phyloP scores from a whole-genome alignment of 1,140 invertebrate genomes.

The Drosophila virilis region DNA sequence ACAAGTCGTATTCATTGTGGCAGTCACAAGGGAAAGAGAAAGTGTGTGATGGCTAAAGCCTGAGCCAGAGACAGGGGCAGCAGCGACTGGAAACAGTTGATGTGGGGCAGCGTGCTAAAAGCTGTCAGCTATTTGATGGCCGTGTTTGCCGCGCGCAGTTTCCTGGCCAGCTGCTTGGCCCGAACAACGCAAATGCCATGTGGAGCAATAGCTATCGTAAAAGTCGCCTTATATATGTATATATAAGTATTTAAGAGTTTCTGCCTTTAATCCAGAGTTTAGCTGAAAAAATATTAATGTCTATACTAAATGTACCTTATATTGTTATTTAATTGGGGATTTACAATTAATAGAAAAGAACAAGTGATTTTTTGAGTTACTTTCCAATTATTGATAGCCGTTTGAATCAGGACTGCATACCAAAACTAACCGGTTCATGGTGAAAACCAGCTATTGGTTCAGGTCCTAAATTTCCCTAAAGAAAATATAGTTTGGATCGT shows the following conservation, averaged over 20 bases:
- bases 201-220: constrained; percentile 3
- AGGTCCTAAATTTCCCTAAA: too few species aligned
- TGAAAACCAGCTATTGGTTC: too few species aligned
- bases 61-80: neutral
- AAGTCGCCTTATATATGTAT: neutral
- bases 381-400: too few species aligned
- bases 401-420: too few species aligned
- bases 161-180: neutral
- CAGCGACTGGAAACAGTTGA: constrained; percentile 33
- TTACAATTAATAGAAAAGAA: too few species aligned
- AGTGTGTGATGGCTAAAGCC: neutral
- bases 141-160: constrained; percentile 7
- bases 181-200: constrained; percentile 21
- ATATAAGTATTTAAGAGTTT: neutral
- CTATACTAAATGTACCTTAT: too few species aligned
- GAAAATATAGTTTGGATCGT: too few species aligned
- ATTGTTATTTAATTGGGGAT: too few species aligned
- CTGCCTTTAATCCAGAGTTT: too few species aligned
- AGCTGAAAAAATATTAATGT: too few species aligned
- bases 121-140: constrained; percentile 50
- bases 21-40: neutral
- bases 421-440: too few species aligned
- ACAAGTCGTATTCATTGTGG: constrained; percentile 19
- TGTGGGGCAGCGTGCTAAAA: constrained; percentile 35
- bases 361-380: too few species aligned